phyloP scores from a whole-genome alignment of 2,888 invertebrate species.

The Dascillus cervinus region DNA sequence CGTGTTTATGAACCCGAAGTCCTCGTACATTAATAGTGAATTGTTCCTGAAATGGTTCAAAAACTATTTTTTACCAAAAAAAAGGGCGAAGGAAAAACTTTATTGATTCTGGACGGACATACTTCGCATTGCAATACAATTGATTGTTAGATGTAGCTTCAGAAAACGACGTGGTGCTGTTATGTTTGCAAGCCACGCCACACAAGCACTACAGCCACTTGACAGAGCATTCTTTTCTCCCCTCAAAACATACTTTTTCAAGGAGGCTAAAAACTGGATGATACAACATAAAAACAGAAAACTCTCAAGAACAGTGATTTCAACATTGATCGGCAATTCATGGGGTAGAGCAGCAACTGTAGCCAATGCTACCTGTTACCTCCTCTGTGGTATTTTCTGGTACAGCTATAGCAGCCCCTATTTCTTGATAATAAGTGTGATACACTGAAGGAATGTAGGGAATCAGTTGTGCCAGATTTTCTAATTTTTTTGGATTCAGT shows the following conservation, averaged over 20 bases:
- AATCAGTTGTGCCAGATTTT: too few species aligned
- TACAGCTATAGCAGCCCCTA: too few species aligned
- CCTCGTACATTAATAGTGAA: constrained; percentile 5
- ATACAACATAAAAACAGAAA: constrained; percentile 4
- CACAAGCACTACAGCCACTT: constrained; percentile 20
- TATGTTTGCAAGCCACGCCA: constrained; percentile 5
- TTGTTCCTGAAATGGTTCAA: too few species aligned
- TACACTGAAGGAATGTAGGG: too few species aligned
- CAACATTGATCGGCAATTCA: constrained; percentile 7
- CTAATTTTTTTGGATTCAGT: too few species aligned
- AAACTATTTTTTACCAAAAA: constrained; percentile 5
- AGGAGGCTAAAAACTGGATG: constrained; percentile 2
- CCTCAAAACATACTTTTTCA: constrained; percentile 3
- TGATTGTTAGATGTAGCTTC: too few species aligned
- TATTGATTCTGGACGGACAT: too few species aligned
- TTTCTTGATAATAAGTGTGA: too few species aligned
- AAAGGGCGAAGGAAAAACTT: too few species aligned
- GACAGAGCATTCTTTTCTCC: constrained; percentile 9
- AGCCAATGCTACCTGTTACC: too few species aligned
- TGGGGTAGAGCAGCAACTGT: constrained; percentile 12
- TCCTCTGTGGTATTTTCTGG: too few species aligned
- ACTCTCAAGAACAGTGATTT: constrained; percentile 2
- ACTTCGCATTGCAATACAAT: too few species aligned
- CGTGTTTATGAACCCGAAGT: constrained; percentile 5
- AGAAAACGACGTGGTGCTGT: background rate